Conservation (phyloP, 1,140 invertebrate genomes). For the Oreohelix idahoensis region DNA sequence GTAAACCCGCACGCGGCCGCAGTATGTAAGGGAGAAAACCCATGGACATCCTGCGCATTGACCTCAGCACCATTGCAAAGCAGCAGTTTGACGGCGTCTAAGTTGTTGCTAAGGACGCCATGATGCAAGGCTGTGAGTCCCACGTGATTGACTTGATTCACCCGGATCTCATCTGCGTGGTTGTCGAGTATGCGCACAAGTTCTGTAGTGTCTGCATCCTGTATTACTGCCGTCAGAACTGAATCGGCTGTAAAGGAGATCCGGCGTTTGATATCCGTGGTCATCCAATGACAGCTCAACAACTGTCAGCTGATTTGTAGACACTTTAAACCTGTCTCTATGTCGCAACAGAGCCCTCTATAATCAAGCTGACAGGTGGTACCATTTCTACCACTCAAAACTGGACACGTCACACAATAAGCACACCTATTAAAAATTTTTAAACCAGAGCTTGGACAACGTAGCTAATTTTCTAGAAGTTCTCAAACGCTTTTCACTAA, state of each 20-base stretch:
- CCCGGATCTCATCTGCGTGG: slow-evolving; percentile 20
- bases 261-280: slow-evolving; percentile 38
- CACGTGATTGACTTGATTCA: slow-evolving; percentile 63
- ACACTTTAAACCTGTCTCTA: too few species aligned
- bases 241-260: slow-evolving; percentile 66
- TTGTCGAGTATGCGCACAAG: slow-evolving; percentile 54
- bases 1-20: slow-evolving; percentile 95
- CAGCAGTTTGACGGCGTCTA: slow-evolving; percentile 98
- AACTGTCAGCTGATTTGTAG: too few species aligned
- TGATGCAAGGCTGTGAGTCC: slow-evolving; percentile 67
- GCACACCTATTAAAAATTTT: too few species aligned
- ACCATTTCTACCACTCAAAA: too few species aligned
- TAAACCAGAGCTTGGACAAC: too few species aligned
- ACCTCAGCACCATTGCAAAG: slow-evolving; percentile 94
- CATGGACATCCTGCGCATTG: slow-evolving; percentile 96
- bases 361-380: too few species aligned
- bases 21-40: slow-evolving; percentile 98
- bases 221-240: slow-evolving; percentile 62
- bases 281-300: too few species aligned
- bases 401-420: too few species aligned
- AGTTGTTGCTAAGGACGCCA: slow-evolving; percentile 79
- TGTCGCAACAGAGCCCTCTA: too few species aligned
- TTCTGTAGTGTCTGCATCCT: slow-evolving; percentile 64
- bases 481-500: too few species aligned
- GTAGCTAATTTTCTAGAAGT: too few species aligned